Percentiles rank a stretch among this genome's conserved stretches.
Conservation (phyloP, 2,113 vertebrate species). For the Myrmecobius fasciatus region DNA sequence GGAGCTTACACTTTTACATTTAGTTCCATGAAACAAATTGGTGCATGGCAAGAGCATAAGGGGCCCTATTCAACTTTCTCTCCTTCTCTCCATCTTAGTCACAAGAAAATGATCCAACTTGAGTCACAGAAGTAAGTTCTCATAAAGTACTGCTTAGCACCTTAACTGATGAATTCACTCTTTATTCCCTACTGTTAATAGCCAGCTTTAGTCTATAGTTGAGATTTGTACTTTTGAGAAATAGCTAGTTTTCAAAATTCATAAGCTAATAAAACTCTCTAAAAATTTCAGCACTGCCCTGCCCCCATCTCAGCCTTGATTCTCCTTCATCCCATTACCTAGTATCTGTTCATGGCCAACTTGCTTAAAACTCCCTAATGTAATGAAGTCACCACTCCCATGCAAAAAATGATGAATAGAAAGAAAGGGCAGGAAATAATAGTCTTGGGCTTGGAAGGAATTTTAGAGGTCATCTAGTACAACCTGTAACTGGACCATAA, state of each 20-base stretch:
- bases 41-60: background rate
- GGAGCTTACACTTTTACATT: background rate
- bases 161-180: slow-evolving; percentile 68
- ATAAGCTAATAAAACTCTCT: background rate
- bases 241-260: background rate
- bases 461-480: background rate
- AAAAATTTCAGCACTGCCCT: background rate
- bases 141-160: background rate
- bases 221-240: slow-evolving; percentile 40
- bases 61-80: background rate
- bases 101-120: slow-evolving; percentile 53
- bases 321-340: slow-evolving; percentile 5
- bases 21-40: background rate
- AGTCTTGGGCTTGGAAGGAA: background rate
- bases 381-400: slow-evolving; percentile 14
- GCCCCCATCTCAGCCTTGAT: background rate
- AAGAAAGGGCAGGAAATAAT: background rate
- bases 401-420: slow-evolving; percentile 24
- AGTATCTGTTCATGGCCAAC: background rate
- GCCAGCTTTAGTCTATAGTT: slow-evolving; percentile 66
- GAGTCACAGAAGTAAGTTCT: slow-evolving; percentile 52
- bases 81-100: background rate
- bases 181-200: slow-evolving; percentile 65
- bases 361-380: slow-evolving; percentile 13
- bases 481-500: background rate